Base-by-base conservation (phyloP, 2,113 vertebrate genomes). In the Silurus glanis region DNA sequence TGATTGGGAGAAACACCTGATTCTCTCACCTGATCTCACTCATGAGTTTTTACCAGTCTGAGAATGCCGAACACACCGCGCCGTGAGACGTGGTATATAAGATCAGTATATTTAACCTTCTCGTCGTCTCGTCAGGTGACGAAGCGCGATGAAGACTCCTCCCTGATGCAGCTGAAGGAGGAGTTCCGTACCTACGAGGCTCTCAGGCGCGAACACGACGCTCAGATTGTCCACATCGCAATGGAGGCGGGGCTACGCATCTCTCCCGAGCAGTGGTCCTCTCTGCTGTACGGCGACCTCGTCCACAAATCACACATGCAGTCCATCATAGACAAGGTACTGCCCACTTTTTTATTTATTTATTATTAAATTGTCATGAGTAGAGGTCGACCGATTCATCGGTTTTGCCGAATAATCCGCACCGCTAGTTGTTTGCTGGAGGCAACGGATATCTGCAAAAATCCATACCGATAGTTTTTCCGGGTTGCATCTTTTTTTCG, bases 271-370 rank as follows among this genome's bases (percentile, higher is more conserved):
- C 98, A 99, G 88, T 99, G 98, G 98, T 99, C 98, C 10, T 99
- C 98, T 55, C 96, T 99, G 91, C 92, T 99, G 0, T 99, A 99
- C 51, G 98, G 98, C 85, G 98, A 99, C 92, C 94, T 99, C 90
- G 95, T 97, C n/a, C 98, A 99, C 93, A 99, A 99, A 92, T 99
- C 98, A 64, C 98, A 99, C 91, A 99, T 99, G 98, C 98, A 99
- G 89, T 99, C 98, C 82, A 99, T 99, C 92, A 99, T 99, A 87
- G 98, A 99, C 93, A 99, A 99, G 97, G 97, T 99, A 80, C 56
- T 6, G 6, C 76, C 6, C 81, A 49, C n/a, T 28, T 78, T 4
- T 37, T 25, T 49, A 0, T 80, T n/a, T 17, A 7, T 55, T 37
- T 45, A 1, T 45, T 6, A 45, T 19, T n/a, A 8, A 9, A 37